Conservation (phyloP, 2,888 invertebrate species). For the Parnassius mnemosyne region DNA sequence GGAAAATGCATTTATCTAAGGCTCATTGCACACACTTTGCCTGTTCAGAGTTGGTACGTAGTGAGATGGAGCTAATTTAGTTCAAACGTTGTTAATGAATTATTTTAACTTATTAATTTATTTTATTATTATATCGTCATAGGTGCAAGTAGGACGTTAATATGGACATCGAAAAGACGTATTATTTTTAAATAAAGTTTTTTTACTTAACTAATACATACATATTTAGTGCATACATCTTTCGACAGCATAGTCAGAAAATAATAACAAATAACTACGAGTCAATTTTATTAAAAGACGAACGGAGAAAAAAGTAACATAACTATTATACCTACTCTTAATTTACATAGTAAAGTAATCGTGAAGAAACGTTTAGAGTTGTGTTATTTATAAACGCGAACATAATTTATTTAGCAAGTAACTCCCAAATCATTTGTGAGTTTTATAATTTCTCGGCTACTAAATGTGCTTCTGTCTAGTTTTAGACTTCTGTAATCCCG, state of each 20-base stretch:
- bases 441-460: slow-evolving; percentile 32
- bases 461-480: slow-evolving; percentile 30
- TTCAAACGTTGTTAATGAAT: slow-evolving; percentile 48
- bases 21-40: slow-evolving; percentile 53
- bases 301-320: slow-evolving; percentile 35
- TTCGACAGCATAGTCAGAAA: slow-evolving; percentile 19
- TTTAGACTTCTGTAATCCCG: slow-evolving; percentile 41
- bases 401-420: slow-evolving; percentile 27
- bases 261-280: slow-evolving; percentile 50
- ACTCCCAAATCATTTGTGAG: slow-evolving; percentile 27
- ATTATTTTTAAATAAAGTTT: slow-evolving; percentile 12
- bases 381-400: slow-evolving; percentile 22
- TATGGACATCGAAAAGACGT: slow-evolving; percentile 20
- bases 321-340: not conserved
- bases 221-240: slow-evolving; percentile 8
- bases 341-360: slow-evolving; percentile 3
- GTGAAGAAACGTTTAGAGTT: slow-evolving; percentile 13
- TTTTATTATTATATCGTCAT: slow-evolving; percentile 29
- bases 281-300: slow-evolving; percentile 63
- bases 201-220: slow-evolving; percentile 14
- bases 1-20: slow-evolving; percentile 71
- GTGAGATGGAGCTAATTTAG: slow-evolving; percentile 44
- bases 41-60: slow-evolving; percentile 45
- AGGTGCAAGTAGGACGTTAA: slow-evolving; percentile 7
- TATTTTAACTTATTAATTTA: slow-evolving; percentile 34